Conservation (phyloP, 2,888 invertebrate genomes). For the Ypsolopha scabrella region DNA sequence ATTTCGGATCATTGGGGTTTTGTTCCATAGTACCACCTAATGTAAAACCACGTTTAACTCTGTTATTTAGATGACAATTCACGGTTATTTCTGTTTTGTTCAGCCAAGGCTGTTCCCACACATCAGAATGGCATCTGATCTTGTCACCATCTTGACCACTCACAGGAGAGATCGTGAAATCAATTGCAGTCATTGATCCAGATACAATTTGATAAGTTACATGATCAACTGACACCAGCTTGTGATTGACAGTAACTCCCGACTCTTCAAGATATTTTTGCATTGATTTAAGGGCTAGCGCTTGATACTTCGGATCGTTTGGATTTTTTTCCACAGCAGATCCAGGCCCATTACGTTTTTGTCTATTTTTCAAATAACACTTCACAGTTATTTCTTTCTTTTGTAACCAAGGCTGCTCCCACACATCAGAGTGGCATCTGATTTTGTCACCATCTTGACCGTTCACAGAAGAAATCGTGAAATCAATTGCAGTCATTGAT, state of each 20-base stretch:
- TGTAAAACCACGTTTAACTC: conserved; percentile 5
- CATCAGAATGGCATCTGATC: too few species aligned
- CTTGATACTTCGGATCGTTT: neutral
- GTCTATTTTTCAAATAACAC: conserved; percentile 11
- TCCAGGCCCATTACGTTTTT: neutral
- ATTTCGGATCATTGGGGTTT: conserved; percentile 17
- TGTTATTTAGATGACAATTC: neutral
- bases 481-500: conserved; percentile 32
- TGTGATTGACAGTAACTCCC: neutral
- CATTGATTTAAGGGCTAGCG: conserved; percentile 20
- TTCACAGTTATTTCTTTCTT: conserved; percentile 19
- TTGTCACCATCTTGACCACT: too few species aligned
- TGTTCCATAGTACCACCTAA: conserved; percentile 12
- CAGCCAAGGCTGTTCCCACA: conserved; percentile 3
- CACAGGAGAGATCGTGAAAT: too few species aligned
- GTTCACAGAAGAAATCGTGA: conserved; percentile 25
- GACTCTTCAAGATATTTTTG: conserved; percentile 13
- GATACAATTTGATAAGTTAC: too few species aligned
- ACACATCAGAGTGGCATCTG: conserved; percentile 23
- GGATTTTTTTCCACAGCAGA: neutral
- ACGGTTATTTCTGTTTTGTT: conserved; percentile 1
- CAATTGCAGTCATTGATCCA: too few species aligned
- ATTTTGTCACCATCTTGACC: conserved; percentile 22
- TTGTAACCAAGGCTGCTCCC: conserved; percentile 20
- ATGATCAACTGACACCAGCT: neutral